Evolutionary conservation across 1,140 invertebrate genomes (phyloP).

Genomic region (Drosophila chauvacae): DNA sequence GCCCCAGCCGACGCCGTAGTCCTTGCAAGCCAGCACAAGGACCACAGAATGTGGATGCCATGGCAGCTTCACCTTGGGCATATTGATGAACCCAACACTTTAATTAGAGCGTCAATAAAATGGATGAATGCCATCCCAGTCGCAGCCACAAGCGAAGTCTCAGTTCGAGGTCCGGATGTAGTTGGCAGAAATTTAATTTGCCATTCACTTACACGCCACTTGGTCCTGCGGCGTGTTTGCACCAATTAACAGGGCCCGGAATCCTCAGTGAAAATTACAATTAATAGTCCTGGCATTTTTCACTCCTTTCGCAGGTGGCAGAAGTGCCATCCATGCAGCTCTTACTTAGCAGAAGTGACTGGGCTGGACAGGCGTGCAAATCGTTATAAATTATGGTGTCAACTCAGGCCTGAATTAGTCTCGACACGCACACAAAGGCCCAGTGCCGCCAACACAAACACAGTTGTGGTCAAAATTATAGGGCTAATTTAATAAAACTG

Average conservation of each 20-base stretch:
- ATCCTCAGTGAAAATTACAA: slow-evolving; percentile 35
- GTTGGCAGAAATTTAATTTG: slow-evolving; percentile 40
- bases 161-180: slow-evolving; percentile 10
- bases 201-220: slow-evolving; percentile 42
- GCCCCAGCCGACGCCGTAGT: slow-evolving; percentile 26
- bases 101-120: slow-evolving; percentile 79
- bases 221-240: slow-evolving; percentile 45
- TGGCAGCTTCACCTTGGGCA: slow-evolving; percentile 56
- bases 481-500: background rate
- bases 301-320: slow-evolving; percentile 38
- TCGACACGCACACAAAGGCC: slow-evolving; percentile 59
- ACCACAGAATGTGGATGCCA: slow-evolving; percentile 15
- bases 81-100: slow-evolving; percentile 58
- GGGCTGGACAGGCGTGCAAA: slow-evolving; percentile 41
- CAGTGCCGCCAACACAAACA: slow-evolving; percentile 20
- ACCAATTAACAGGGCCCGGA: slow-evolving; percentile 37
- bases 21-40: slow-evolving; percentile 24
- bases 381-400: slow-evolving; percentile 78
- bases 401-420: slow-evolving; percentile 67
- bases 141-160: background rate
- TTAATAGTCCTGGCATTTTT: slow-evolving; percentile 51
- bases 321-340: slow-evolving; percentile 14
- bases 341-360: slow-evolving; percentile 29
- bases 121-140: slow-evolving; percentile 47
- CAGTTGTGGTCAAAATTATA: slow-evolving; percentile 1